Evolutionary conservation across 1,140 invertebrate species (phyloP).

Genomic region (Semibalanus balanoides): DNA sequence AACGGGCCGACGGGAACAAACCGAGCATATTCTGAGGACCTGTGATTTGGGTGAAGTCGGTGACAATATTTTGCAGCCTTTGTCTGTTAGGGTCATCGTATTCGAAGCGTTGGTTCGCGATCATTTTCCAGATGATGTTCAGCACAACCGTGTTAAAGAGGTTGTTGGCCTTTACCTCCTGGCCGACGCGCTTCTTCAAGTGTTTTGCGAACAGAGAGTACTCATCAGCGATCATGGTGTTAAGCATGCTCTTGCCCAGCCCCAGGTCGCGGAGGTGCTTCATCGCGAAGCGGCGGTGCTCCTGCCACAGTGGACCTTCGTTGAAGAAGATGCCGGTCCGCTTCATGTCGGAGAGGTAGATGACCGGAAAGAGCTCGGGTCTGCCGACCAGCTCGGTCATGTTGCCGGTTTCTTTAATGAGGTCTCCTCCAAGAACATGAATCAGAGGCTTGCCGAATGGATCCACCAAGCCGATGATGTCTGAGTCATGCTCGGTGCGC

Average conservation of each 20-base stretch:
- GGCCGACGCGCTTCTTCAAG: constrained; percentile 1
- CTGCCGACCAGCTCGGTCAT: not conserved
- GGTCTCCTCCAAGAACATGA: not conserved
- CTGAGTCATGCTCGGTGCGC: not conserved
- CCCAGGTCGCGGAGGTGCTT: constrained; percentile 35
- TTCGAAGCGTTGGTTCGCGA: constrained; percentile 52
- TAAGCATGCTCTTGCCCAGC: constrained; percentile 59
- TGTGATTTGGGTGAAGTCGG: constrained; percentile 41
- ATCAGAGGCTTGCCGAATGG: not conserved
- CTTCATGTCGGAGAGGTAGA: not conserved
- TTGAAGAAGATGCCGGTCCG: constrained; percentile 6
- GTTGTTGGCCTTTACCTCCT: constrained; percentile 11
- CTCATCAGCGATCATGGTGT: constrained; percentile 52
- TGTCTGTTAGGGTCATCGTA: constrained; percentile 43
- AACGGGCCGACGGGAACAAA: not conserved
- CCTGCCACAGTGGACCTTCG: constrained; percentile 11
- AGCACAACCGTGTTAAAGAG: constrained; percentile 40
- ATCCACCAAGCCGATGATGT: not conserved
- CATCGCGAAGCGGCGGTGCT: constrained; percentile 13
- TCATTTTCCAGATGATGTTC: constrained; percentile 74
- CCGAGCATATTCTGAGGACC: not conserved
- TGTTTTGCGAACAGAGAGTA: constrained; percentile 34
- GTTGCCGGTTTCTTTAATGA: not conserved
- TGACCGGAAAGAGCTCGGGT: not conserved
- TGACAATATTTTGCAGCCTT: constrained; percentile 48